These are phyloP conservation scores for Acanthornis magna DNA, from an alignment of 2,797 vertebrate genomes.

Conservation along the genomic window DNA sequence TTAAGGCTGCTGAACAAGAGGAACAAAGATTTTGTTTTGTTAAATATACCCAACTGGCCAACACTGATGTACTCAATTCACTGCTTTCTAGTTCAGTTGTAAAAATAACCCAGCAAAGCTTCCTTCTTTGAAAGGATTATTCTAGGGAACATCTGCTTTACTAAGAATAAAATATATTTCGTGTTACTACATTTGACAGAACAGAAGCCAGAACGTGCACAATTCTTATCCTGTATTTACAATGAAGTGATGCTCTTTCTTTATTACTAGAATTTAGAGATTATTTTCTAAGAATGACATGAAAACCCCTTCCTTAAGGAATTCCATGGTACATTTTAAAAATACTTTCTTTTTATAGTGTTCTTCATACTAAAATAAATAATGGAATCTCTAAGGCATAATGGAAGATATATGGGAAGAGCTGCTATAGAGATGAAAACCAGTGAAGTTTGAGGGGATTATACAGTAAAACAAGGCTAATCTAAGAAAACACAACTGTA, in stretches of 20 bases:
- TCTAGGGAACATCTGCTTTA: constrained; percentile 15
- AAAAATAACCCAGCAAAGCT: constrained; percentile 2
- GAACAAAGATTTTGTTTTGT: neutral
- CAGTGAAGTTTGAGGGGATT: neutral
- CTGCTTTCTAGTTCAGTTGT: constrained; percentile 23
- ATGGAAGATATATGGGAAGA: neutral
- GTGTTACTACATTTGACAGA: constrained; percentile 7
- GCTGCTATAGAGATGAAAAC: neutral
- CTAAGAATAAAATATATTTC: neutral
- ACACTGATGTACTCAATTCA: neutral
- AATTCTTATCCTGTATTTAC: constrained; percentile 26
- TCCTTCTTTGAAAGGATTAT: neutral
- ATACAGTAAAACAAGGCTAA: neutral
- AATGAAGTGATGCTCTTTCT: neutral
- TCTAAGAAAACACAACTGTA: neutral
- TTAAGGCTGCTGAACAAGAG: neutral
- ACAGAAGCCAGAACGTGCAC: neutral
- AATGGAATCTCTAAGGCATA: neutral
- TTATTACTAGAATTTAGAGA: neutral
- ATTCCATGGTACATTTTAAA: neutral
- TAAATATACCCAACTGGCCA: neutral
- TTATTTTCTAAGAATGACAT: constrained; percentile 2
- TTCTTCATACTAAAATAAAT: constrained; percentile 5
- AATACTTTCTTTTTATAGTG: neutral
- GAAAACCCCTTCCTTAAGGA: neutral